Percentiles rank a stretch among this genome's conserved stretches.
These are phyloP conservation scores for Apocheima hispidaria DNA, from an alignment of 2,888 invertebrate genomes.

Conservation along the genomic window DNA sequence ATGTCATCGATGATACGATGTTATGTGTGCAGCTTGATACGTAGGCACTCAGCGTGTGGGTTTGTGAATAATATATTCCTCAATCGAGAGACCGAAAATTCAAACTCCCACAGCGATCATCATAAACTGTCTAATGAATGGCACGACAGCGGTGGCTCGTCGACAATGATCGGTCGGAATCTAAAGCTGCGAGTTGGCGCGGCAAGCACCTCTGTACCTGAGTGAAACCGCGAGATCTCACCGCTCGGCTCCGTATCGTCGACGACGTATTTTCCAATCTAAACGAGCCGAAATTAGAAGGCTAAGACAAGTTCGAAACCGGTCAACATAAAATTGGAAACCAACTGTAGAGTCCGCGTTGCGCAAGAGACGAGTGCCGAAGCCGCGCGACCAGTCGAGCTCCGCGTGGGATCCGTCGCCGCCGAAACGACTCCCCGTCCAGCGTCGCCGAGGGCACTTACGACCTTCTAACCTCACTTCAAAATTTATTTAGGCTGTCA, in stretches of 20 bases:
- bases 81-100: slow-evolving; percentile 22
- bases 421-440: slow-evolving; percentile 42
- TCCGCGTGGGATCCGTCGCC: slow-evolving; percentile 80
- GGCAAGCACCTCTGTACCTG: slow-evolving; percentile 45
- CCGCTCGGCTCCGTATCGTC: slow-evolving; percentile 50
- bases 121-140: slow-evolving; percentile 55
- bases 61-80: slow-evolving; percentile 18
- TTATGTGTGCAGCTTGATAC: not conserved
- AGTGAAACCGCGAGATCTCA: slow-evolving; percentile 51
- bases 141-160: slow-evolving; percentile 47
- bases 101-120: slow-evolving; percentile 44
- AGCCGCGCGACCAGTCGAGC: slow-evolving; percentile 78
- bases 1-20: not conserved
- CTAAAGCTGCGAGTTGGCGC: slow-evolving; percentile 41
- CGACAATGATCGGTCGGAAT: slow-evolving; percentile 53
- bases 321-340: slow-evolving; percentile 87
- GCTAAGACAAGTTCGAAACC: slow-evolving; percentile 83
- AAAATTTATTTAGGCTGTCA: slow-evolving; percentile 72
- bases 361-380: slow-evolving; percentile 74
- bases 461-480: slow-evolving; percentile 55
- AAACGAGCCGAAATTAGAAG: slow-evolving; percentile 85
- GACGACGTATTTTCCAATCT: slow-evolving; percentile 82
- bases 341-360: slow-evolving; percentile 82
- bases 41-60: not conserved
- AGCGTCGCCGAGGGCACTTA: slow-evolving; percentile 49